Evolutionary conservation across 2,888 invertebrate genomes (phyloP).

Genomic region (Trachelus troglodyta): DNA sequence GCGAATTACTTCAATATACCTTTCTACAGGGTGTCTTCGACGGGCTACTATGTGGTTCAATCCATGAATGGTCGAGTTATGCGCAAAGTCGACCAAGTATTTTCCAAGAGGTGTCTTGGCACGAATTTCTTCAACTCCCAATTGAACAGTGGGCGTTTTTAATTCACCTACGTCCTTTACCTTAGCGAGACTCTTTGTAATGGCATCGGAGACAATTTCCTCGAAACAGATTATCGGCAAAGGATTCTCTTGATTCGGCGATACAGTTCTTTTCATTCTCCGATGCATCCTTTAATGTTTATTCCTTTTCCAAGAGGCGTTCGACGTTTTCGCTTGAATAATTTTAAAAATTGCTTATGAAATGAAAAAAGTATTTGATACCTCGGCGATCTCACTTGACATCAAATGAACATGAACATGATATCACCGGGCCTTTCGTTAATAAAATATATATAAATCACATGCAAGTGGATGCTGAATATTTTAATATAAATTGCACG

Average conservation of each 20-base stretch:
- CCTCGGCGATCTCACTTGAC: not conserved
- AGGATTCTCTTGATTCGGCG: not conserved
- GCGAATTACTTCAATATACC: slow-evolving; percentile 22
- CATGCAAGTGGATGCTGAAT: not conserved
- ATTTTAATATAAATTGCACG: not conserved
- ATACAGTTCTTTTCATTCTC: slow-evolving; percentile 2
- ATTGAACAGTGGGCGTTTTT: not conserved
- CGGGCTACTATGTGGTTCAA: slow-evolving; percentile 50
- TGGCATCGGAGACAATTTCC: not conserved
- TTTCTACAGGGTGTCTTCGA: slow-evolving; percentile 46
- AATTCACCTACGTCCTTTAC: slow-evolving; percentile 8
- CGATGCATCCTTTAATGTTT: slow-evolving; percentile 10
- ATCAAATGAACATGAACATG: not conserved
- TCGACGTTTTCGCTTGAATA: not conserved
- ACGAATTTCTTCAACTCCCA: slow-evolving; percentile 45
- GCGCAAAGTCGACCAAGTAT: slow-evolving; percentile 46
- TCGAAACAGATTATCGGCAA: not conserved
- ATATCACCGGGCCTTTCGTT: not conserved
- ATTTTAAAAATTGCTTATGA: not conserved
- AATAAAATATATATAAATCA: not conserved
- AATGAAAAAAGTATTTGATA: not conserved
- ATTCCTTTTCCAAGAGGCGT: slow-evolving; percentile 11
- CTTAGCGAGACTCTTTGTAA: not conserved
- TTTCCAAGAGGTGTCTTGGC: slow-evolving; percentile 33
- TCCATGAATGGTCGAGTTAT: slow-evolving; percentile 45